These are phyloP conservation scores for Mesocricetus auratus DNA, from an alignment of 2,113 vertebrate genomes.

Conservation along the genomic window DNA sequence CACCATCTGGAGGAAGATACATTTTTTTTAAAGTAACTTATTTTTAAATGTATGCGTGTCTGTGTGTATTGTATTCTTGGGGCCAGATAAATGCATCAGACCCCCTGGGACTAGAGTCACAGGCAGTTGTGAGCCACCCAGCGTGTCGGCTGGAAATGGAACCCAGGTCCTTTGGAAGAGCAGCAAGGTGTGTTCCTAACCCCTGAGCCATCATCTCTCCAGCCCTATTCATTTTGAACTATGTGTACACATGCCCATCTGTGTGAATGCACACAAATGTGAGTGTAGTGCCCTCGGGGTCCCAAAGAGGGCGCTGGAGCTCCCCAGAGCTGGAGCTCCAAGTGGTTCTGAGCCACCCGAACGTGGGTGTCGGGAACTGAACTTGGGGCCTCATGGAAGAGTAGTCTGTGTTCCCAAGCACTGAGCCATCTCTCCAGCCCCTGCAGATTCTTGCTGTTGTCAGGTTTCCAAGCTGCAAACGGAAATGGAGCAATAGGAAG, in stretches of 20 bases:
- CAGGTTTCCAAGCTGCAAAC: background rate
- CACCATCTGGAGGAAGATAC: background rate
- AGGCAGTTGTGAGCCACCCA: background rate
- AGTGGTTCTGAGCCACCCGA: too few relatives aligned
- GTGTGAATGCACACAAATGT: background rate
- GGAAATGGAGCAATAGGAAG: background rate
- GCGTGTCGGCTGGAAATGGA: background rate
- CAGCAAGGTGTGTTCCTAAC: background rate
- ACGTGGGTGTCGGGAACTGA: too few relatives aligned
- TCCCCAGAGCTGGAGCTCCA: background rate
- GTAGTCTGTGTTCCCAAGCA: background rate
- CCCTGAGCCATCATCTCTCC: background rate
- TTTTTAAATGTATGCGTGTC: background rate
- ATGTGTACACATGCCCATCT: background rate
- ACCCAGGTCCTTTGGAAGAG: background rate
- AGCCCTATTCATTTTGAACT: background rate
- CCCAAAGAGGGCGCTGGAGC: background rate
- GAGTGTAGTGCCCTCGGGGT: background rate
- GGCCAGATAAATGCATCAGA: background rate
- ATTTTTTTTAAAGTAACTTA: background rate
- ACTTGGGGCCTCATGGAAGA: background rate
- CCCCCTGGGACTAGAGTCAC: background rate
- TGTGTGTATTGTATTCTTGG: background rate
- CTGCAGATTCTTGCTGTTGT: background rate
- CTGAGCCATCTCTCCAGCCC: background rate